Percentiles rank a stretch among this genome's conserved stretches.
Evolutionary conservation across 2,797 vertebrate genomes (phyloP).

Genomic region (Xyrichtys novacula): DNA sequence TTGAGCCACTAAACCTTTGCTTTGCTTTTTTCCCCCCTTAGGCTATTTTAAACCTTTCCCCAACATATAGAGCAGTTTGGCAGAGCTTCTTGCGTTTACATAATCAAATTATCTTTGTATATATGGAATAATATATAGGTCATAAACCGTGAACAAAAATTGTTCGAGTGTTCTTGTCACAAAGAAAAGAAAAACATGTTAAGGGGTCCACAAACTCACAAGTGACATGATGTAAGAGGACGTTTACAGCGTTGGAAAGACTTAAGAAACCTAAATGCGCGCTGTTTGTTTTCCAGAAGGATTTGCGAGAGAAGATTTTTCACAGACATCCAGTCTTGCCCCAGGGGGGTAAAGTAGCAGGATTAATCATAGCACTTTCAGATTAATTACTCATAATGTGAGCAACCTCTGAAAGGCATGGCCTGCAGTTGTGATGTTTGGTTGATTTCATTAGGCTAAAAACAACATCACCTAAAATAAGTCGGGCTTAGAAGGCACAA

Average conservation of each 20-base stretch:
- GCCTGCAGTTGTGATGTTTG: slow-evolving; percentile 86
- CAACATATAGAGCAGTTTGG: slow-evolving; percentile 38
- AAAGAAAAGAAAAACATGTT: slow-evolving; percentile 38
- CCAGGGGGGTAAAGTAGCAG: slow-evolving; percentile 81
- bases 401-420: slow-evolving; percentile 85
- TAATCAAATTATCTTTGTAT: slow-evolving; percentile 51
- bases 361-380: slow-evolving; percentile 89
- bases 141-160: slow-evolving; percentile 8
- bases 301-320: slow-evolving; percentile 75
- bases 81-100: slow-evolving; percentile 42
- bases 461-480: slow-evolving; percentile 86
- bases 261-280: slow-evolving; percentile 73
- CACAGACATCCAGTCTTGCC: slow-evolving; percentile 81
- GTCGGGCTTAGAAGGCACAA: slow-evolving; percentile 57
- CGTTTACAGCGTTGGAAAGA: slow-evolving; percentile 63
- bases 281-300: slow-evolving; percentile 76
- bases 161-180: slow-evolving; percentile 20
- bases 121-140: slow-evolving; percentile 30
- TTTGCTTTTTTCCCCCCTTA: slow-evolving; percentile 58
- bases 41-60: slow-evolving; percentile 45
- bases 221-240: slow-evolving; percentile 67
- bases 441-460: slow-evolving; percentile 88
- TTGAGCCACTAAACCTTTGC: slow-evolving; percentile 48
- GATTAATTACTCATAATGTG: slow-evolving; percentile 89
- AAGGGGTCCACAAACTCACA: slow-evolving; percentile 36